Percentiles rank a stretch among this genome's conserved stretches.
phyloP scores from a whole-genome alignment of 2,797 vertebrate genomes.

The Tinamus major region DNA sequence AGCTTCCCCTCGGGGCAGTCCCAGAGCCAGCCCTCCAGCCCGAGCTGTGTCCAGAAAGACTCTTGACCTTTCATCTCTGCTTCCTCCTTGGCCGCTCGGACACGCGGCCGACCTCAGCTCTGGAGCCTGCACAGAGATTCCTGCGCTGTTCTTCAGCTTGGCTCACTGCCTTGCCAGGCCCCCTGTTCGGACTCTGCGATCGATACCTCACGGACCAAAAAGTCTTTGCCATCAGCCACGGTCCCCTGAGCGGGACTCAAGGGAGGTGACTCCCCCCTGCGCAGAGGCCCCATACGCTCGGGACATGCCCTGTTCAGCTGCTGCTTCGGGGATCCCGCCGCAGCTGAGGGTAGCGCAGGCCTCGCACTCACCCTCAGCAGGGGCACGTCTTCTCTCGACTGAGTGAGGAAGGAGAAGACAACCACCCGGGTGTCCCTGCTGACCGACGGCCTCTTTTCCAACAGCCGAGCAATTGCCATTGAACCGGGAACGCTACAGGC shows the following conservation, averaged over 20 bases:
- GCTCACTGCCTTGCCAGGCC: background rate
- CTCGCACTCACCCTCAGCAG: background rate
- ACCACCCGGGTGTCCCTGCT: background rate
- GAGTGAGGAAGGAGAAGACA: background rate
- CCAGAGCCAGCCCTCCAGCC: conserved; percentile 14
- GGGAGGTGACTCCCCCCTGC: background rate
- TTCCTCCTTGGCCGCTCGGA: background rate
- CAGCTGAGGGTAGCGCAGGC: background rate
- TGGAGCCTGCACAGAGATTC: background rate
- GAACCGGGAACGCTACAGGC: conserved; percentile 45
- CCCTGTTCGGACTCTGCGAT: background rate
- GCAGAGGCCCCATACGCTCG: rapidly evolving
- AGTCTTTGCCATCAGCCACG: background rate
- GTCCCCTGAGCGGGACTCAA: background rate
- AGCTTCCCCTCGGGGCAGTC: background rate
- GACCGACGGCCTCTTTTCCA: conserved; percentile 37
- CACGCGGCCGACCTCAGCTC: background rate
- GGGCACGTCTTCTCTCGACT: rapidly evolving
- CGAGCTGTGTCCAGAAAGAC: background rate
- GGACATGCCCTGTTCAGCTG: background rate
- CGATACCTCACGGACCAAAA: conserved; percentile 50
- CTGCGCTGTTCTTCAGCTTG: background rate
- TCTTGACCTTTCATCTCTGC: background rate
- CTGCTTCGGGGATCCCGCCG: background rate
- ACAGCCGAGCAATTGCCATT: conserved; percentile 44